Evolutionary conservation across 1,140 invertebrate genomes (phyloP).

Genomic region (Colletes gigas): DNA sequence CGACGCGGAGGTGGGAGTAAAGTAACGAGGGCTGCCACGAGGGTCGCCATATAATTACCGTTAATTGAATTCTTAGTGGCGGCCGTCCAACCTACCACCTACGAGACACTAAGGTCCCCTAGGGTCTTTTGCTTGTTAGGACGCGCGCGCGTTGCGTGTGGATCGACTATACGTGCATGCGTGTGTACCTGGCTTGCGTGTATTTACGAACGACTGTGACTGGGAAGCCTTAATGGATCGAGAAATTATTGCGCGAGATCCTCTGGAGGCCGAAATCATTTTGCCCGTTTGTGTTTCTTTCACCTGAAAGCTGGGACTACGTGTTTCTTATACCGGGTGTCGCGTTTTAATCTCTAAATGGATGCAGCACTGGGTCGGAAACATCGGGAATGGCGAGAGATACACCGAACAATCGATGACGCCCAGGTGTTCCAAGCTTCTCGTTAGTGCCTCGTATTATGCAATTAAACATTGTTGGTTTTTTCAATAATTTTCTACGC

Average conservation of each 20-base stretch:
- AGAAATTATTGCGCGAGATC: slow-evolving; percentile 61
- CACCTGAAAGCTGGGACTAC: slow-evolving; percentile 15
- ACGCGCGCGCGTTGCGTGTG: background rate
- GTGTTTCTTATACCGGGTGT: slow-evolving; percentile 33
- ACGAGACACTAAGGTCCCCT: slow-evolving; percentile 7
- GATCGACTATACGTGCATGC: background rate
- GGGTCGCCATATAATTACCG: slow-evolving; percentile 75
- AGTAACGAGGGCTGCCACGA: slow-evolving; percentile 51
- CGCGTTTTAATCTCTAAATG: slow-evolving; percentile 46
- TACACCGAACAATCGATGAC: no score
- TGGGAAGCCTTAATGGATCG: slow-evolving; percentile 61
- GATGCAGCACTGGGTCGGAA: background rate
- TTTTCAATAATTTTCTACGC: no score
- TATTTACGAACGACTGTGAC: background rate
- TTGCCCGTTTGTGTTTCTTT: slow-evolving; percentile 27
- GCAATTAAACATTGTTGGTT: no score
- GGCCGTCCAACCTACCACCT: slow-evolving; percentile 64
- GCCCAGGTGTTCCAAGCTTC: no score
- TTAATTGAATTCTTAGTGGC: slow-evolving; percentile 79
- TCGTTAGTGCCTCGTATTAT: no score
- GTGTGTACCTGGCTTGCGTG: background rate
- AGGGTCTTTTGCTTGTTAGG: slow-evolving; percentile 42
- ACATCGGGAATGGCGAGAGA: background rate
- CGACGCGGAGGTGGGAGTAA: slow-evolving; percentile 34
- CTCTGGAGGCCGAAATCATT: slow-evolving; percentile 44